Conservation (phyloP, 2,113 vertebrate species). For the mouse (Mus musculus) region DNA sequence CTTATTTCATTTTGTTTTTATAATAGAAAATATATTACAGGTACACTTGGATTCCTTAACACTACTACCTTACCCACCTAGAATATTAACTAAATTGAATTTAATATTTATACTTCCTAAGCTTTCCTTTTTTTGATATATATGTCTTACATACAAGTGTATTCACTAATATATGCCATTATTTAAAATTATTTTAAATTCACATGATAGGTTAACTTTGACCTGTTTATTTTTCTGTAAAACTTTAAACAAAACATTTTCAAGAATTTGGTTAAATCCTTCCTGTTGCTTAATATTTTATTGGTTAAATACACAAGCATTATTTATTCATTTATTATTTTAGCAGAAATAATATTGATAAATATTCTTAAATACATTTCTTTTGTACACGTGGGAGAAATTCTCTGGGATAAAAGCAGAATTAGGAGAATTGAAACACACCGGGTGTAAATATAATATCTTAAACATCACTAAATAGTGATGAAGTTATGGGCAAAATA, state of each 20-base stretch:
- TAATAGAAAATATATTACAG: background rate
- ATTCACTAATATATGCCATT: background rate
- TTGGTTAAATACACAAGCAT: background rate
- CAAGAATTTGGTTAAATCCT: background rate
- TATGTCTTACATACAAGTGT: background rate
- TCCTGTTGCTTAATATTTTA: background rate
- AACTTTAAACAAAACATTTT: constrained; percentile 40
- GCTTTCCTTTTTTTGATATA: background rate
- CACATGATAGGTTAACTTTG: background rate
- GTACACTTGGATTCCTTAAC: background rate
- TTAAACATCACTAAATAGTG: background rate
- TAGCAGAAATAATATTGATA: background rate
- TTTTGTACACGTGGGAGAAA: background rate
- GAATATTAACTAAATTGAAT: background rate
- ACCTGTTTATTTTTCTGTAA: background rate
- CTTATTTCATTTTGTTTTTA: background rate
- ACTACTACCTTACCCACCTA: background rate
- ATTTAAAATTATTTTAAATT: constrained; percentile 45
- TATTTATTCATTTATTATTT: background rate
- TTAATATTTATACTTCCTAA: background rate
- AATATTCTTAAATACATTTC: constrained; percentile 34
- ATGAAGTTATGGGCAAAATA: background rate
- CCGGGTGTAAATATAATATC: background rate
- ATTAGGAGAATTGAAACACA: background rate
- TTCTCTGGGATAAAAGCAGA: background rate